Evolutionary conservation across 2,888 invertebrate species (phyloP).

Genomic region (Ceratothoa steindachneri): DNA sequence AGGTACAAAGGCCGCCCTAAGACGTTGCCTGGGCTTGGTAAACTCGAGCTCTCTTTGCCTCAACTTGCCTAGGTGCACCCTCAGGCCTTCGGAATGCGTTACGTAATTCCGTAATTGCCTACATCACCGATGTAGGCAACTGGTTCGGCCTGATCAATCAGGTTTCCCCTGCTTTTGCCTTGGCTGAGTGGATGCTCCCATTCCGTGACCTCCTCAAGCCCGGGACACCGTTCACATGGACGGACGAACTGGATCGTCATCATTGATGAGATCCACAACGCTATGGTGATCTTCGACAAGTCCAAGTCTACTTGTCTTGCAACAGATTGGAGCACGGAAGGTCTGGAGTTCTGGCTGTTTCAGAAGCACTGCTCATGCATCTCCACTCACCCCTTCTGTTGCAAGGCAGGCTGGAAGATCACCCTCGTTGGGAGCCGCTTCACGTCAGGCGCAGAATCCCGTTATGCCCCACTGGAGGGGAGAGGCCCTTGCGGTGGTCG

Average conservation of each 20-base stretch:
- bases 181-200: too few species aligned
- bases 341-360: slow-evolving; percentile 10
- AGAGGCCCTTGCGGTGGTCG: slow-evolving; percentile 17
- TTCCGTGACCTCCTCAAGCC: slow-evolving; percentile 13
- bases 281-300: too few species aligned
- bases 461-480: slow-evolving; percentile 18
- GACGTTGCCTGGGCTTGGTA: too few species aligned
- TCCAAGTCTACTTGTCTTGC: slow-evolving; percentile 15
- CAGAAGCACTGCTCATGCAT: slow-evolving; percentile 12
- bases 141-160: too few species aligned
- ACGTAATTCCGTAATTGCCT: too few species aligned
- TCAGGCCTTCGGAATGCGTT: too few species aligned
- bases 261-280: not conserved
- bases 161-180: slow-evolving; percentile 17
- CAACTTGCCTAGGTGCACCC: too few species aligned
- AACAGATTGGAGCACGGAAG: slow-evolving; percentile 6
- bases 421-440: slow-evolving; percentile 14
- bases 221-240: not conserved
- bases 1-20: too few species aligned
- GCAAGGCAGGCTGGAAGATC: not conserved
- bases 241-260: slow-evolving; percentile 6
- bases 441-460: slow-evolving; percentile 16
- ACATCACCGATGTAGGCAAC: slow-evolving; percentile 19
- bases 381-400: slow-evolving; percentile 16
- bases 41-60: too few species aligned